Evolutionary conservation across 1,140 invertebrate genomes (phyloP), one percentile per base, ranked within the genome.

Genomic region (Antheraea pernyi): DNA sequence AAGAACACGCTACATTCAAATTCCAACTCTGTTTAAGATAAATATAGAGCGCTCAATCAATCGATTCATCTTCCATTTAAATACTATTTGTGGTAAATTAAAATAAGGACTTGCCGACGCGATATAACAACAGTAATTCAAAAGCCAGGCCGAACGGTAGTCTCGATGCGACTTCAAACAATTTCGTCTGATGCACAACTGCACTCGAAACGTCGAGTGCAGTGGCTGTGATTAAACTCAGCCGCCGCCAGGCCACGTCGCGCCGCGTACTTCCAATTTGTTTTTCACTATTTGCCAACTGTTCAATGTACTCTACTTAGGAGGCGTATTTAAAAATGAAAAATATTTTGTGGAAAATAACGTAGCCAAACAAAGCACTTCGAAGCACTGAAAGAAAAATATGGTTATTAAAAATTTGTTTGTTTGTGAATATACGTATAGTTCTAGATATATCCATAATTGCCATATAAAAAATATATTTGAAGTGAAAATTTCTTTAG

Each of bases 141-240:
- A 65, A 46, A 68, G 73, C 71, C 62, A 30, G 74, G 70, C 61
- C 68, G 76, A 74, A 73, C 70, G 68, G 61, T 39, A 65, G 70
- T 66, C 81, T 84, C 74, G 71, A 80, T 67, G 65, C 74, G 68
- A 78, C 78, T 82, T 79, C 77, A 83, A 85, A 84, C 78, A 82
- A 85, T 82, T 82, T 81, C 72, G 78, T 76, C 73, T 75, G 71
- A 71, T 73, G 74, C 69, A 77, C 76, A 81, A 79, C 78, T 81
- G 78, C 77, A 68, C 81, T 81, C 71, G 78, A 75, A 71, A 71
- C 77, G 77, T 82, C 69, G 76, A 86, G 79, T 78, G 83, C 81
- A 80, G 76, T 85, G 85, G 77, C 71, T 80, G 78, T 84, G 82
- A 83, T 86, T 86, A 84, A 86, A 82, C 82, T 80, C 75, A 65